phyloP scores from a whole-genome alignment of 2,888 invertebrate genomes.

The Drosophila glabriapex region DNA sequence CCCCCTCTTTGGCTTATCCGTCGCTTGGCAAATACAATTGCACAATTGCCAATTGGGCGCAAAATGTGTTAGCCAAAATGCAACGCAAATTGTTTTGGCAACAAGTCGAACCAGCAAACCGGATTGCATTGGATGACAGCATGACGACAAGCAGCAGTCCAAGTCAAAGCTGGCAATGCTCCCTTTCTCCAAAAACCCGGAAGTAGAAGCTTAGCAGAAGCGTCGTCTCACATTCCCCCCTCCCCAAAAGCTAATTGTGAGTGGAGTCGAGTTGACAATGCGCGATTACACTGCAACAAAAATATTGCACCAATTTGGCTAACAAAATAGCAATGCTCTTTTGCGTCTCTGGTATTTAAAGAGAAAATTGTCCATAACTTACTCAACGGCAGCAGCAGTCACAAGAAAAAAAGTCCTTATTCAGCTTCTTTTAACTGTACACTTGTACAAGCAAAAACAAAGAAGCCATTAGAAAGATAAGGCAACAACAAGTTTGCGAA shows the following conservation, averaged over 20 bases:
- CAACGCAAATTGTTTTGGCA: conserved; percentile 76
- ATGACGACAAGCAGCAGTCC: conserved; percentile 14
- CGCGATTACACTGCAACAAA: conserved; percentile 12
- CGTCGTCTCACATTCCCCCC: not conserved
- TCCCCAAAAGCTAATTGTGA: conserved; percentile 31
- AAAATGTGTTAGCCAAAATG: conserved; percentile 67
- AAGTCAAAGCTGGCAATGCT: conserved; percentile 14
- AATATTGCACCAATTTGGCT: not conserved
- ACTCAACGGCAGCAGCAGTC: not conserved
- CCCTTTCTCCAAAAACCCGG: conserved; percentile 7
- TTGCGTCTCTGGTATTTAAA: not conserved
- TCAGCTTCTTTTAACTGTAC: not conserved
- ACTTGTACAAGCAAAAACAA: not conserved
- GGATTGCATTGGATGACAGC: conserved; percentile 49
- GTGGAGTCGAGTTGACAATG: conserved; percentile 12
- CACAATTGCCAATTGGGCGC: conserved; percentile 75
- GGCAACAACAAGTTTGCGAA: not conserved
- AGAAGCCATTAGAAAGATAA: not conserved
- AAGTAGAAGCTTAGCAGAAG: conserved; percentile 6
- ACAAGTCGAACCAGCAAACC: conserved; percentile 57
- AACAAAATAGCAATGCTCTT: not conserved
- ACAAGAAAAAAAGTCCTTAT: not conserved
- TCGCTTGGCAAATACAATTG: conserved; percentile 67
- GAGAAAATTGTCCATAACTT: not conserved
- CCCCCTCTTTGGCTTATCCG: no score